Conservation (phyloP, 1,140 invertebrate genomes). For the Diabrotica virgifera region DNA sequence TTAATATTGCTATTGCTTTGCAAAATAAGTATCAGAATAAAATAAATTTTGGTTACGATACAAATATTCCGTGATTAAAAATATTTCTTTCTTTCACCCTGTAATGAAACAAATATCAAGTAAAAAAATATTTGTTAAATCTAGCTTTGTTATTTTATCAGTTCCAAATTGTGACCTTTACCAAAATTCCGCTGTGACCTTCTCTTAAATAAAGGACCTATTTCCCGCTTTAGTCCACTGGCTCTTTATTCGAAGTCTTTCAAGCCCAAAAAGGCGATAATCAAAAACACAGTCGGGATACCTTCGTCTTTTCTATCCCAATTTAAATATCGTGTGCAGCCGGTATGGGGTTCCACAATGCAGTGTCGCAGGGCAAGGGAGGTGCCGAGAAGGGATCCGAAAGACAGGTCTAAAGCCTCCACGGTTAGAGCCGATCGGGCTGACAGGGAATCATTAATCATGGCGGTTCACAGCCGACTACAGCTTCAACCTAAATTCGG, state of each 20-base stretch:
- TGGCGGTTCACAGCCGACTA: slow-evolving; percentile 44
- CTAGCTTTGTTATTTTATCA: neutral
- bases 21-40: too few species aligned
- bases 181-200: neutral
- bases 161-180: neutral
- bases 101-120: too few species aligned
- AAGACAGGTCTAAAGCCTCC: slow-evolving; percentile 48
- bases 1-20: too few species aligned
- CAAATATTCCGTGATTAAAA: too few species aligned
- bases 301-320: slow-evolving; percentile 43
- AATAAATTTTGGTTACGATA: too few species aligned
- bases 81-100: too few species aligned
- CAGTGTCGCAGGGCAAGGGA: slow-evolving; percentile 36
- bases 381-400: slow-evolving; percentile 37
- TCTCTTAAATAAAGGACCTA: neutral
- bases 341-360: slow-evolving; percentile 35
- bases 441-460: slow-evolving; percentile 48
- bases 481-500: slow-evolving; percentile 44
- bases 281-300: slow-evolving; percentile 43
- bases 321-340: slow-evolving; percentile 48
- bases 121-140: too few species aligned
- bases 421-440: slow-evolving; percentile 45
- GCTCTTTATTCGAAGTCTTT: slow-evolving; percentile 42
- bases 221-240: neutral
- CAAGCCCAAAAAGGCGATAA: slow-evolving; percentile 47